phyloP scores from a whole-genome alignment of 2,888 invertebrate genomes.

The Notocelia uddmanniana region DNA sequence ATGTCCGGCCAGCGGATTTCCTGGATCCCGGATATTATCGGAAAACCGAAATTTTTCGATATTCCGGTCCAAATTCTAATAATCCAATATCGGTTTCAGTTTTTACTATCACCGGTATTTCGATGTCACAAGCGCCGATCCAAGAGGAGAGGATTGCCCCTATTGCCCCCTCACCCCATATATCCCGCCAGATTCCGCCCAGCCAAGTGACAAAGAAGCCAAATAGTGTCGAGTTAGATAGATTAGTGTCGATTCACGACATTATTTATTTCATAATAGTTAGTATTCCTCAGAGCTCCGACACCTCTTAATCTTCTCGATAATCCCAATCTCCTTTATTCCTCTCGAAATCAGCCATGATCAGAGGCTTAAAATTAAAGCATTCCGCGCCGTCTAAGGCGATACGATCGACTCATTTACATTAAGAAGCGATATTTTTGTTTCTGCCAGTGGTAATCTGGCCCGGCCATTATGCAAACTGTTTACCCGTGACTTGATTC shows the following conservation, averaged over 20 bases:
- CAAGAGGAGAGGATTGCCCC: too few species aligned
- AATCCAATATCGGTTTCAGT: too few species aligned
- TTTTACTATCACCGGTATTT: too few species aligned
- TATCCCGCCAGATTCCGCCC: too few species aligned
- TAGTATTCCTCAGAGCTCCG: conserved; percentile 5
- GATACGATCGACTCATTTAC: conserved; percentile 45
- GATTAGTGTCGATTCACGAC: background rate
- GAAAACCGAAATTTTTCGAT: too few species aligned
- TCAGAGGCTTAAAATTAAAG: conserved; percentile 36
- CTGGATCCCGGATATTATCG: too few species aligned
- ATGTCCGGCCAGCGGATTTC: too few species aligned
- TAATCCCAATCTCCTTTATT: background rate
- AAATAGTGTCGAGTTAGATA: background rate
- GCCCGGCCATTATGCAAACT: conserved; percentile 46
- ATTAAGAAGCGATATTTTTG: conserved; percentile 47
- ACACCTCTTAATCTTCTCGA: conserved; percentile 4
- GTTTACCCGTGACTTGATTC: conserved; percentile 45
- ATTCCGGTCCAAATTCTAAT: too few species aligned
- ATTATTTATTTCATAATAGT: background rate
- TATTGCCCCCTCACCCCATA: too few species aligned
- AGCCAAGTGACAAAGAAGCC: too few species aligned
- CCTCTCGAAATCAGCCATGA: background rate
- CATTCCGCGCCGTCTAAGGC: conserved; percentile 12
- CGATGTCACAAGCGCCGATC: too few species aligned
- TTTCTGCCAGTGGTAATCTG: conserved; percentile 43